Base-by-base conservation (phyloP, 2,797 vertebrate species). In the Xiphophorus birchmanni region DNA sequence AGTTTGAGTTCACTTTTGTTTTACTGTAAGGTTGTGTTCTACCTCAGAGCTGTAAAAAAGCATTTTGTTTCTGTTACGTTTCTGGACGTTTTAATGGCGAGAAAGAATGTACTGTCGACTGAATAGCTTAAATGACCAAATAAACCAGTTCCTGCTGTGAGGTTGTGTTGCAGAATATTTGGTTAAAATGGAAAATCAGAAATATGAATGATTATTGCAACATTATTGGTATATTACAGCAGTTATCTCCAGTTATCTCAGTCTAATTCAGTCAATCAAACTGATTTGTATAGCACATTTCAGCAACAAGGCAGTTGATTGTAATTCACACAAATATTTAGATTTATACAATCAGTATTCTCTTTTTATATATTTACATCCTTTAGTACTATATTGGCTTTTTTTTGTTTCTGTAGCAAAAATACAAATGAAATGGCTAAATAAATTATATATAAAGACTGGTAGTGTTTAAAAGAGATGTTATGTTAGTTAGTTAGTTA, bases 111-210 rank as follows among this genome's bases (percentile, higher is more conserved):
- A 76, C 78, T 80, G 63, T 54, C 23, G 35, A 78, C 73, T 56
- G 79, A 18, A 65, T 74, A 86, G 58, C 8, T 72, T 74, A 60
- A 79, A 81, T 74, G 18, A 82, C 50, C 32, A 83, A 92, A 91
- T 93, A 88, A 91, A 91, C 40, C 82, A 89, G 89, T 90, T 92
- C 91, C 78, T 86, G 85, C 82, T 77, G 76, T 83, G 73, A 77
- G 17, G 8, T 40, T 73, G 32, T 37, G 42, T 17, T 60, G 21
- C 42, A 17, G 72, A 71, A 76, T 72, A 15, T 73, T 75, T n/a
- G 26, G 42, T 73, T 73, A 47, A 4, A 72, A 72, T 23, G 21
- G 10, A 18, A 48, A 37, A 75, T 75, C 21, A 56, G 12, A 56
- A 56, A 40, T 13, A 26, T 69, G 37, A 67, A 23, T 11, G 37